Conservation (phyloP, 23 tunicate genomes). For the Ascidia mentula region DNA sequence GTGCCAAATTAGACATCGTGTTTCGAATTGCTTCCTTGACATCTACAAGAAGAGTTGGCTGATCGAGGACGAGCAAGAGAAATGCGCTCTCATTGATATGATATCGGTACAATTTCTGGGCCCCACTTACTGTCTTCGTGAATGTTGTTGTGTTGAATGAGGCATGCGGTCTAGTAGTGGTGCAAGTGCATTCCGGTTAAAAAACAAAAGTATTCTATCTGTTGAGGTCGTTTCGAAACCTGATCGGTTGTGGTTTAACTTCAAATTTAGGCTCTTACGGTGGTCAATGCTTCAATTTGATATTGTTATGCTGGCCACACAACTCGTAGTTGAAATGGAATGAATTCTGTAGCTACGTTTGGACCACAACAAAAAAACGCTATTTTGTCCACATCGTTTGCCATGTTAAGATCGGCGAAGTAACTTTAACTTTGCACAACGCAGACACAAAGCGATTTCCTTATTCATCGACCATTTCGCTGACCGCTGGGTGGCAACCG, state of each 20-base stretch:
- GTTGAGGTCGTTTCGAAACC: no score
- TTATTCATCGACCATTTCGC: conserved; percentile 57
- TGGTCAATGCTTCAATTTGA: no score
- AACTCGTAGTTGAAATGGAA: no score
- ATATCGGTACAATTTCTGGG: conserved; percentile 79
- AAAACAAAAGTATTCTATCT: no score
- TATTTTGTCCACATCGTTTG: no score
- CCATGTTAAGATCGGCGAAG: background rate
- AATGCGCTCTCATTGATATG: conserved; percentile 51
- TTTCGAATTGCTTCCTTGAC: conserved; percentile 63
- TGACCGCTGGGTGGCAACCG: conserved; percentile 62
- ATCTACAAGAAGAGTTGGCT: conserved; percentile 68
- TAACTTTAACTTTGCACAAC: background rate
- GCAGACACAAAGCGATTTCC: conserved; percentile 85
- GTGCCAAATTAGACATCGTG: conserved; percentile 53
- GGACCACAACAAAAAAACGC: no score
- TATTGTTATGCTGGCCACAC: no score
- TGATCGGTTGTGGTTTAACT: no score
- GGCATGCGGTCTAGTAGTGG: no score
- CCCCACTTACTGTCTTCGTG: background rate
- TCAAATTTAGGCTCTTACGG: no score
- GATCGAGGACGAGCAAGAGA: conserved; percentile 53
- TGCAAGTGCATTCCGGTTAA: no score
- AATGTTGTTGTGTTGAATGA: background rate
- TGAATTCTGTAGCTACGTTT: no score